Base-by-base conservation (phyloP, 2,888 invertebrate genomes). In the Julus scanicus region DNA sequence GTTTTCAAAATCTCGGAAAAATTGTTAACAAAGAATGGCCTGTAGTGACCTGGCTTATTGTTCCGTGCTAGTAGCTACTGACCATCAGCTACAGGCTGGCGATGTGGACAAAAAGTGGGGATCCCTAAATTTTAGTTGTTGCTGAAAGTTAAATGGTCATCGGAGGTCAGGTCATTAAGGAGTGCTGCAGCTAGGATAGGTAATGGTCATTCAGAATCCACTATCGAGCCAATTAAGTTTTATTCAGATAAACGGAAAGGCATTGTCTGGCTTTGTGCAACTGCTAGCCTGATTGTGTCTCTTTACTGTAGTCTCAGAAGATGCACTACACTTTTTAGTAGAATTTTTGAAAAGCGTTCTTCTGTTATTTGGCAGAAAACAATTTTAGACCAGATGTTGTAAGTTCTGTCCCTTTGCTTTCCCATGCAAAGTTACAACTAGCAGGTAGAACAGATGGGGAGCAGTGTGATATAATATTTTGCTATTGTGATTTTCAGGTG, bases 401-500 rank as follows among this genome's bases (percentile, higher is more conserved):
- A n/a, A n/a, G 5, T 71, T 71, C 29, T 71, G 71, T 29, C 11
- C n/a, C 57, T 44, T 44, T 44, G 44, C 44, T 5, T 44, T 44
- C 44, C 44, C 44, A 44, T 44, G 44, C 44, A 44, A 44, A 8
- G 44, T 8, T 8, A 44, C 44, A 5, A 53, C 53, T 53, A 17
- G 53, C 83, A n/a, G 20, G 83, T n/a, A n/a, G 39, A 83, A 20
- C 83, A 83, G 83, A 84, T 84, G 15, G n/a, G n/a, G 40, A 9
- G 20, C 20, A 20, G 40, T 84, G 9, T 40, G 40, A n/a, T 48
- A 20, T 17, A 40, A 53, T 48, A 40, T 84, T 48, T 40, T 84
- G 13, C 84, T 71, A 20, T 71, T 71, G 71, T 71, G 20, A n/a
- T 71, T 71, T 85, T 3, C 48, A 89, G 89, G 89, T 88, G 87